These are phyloP conservation scores for Malaclemys terrapin DNA, from an alignment of 2,113 vertebrate genomes.

Conservation along the genomic window DNA sequence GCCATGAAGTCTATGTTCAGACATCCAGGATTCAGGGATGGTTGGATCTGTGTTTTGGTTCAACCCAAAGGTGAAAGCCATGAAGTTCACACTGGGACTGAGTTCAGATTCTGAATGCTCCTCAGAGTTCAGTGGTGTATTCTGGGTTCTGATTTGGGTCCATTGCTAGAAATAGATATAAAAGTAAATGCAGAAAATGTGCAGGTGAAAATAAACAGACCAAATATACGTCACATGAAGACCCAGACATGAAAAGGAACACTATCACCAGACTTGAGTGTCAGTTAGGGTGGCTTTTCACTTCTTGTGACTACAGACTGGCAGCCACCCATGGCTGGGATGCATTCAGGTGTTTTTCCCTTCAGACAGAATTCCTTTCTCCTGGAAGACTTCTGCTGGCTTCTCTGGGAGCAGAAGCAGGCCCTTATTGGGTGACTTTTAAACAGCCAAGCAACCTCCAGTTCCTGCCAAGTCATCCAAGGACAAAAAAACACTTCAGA, in stretches of 20 bases:
- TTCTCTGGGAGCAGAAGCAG: neutral
- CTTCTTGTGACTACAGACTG: slow-evolving; percentile 5
- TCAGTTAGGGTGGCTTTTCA: neutral
- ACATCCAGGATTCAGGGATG: neutral
- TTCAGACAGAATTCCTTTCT: slow-evolving; percentile 1
- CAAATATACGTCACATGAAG: neutral
- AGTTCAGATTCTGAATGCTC: neutral
- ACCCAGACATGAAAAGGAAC: neutral
- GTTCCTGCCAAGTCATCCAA: slow-evolving; percentile 8
- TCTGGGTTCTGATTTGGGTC: neutral
- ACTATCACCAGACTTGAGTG: neutral
- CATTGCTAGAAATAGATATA: neutral
- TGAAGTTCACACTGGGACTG: neutral
- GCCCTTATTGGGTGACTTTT: neutral
- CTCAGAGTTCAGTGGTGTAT: too few species aligned
- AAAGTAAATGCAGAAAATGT: neutral
- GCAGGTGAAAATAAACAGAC: neutral
- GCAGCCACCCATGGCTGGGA: neutral
- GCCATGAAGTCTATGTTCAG: neutral
- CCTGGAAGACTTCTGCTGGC: slow-evolving; percentile 2
- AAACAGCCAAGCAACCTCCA: neutral
- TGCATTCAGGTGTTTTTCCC: slow-evolving; percentile 44
- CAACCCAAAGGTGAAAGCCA: neutral
- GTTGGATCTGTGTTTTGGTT: slow-evolving; percentile 1
- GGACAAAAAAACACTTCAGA: neutral